phyloP scores from a whole-genome alignment of 2,888 invertebrate species.

The Epinotia bilunana region DNA sequence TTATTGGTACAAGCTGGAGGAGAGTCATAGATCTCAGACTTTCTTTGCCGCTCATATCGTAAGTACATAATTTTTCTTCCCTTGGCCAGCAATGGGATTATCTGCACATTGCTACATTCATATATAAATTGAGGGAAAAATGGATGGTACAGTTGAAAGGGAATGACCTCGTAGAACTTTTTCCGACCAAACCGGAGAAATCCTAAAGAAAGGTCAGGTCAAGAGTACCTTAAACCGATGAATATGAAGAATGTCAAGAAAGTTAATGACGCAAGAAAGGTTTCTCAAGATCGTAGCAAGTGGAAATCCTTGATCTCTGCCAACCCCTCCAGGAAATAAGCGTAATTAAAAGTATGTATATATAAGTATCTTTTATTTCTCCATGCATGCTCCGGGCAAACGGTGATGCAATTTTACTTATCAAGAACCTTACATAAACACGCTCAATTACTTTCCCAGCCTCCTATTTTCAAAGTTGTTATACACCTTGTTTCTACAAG shows the following conservation, averaged over 20 bases:
- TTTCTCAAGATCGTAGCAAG: too few species aligned
- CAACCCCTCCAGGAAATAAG: too few species aligned
- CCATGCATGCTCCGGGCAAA: constrained; percentile 4
- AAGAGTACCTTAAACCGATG: too few species aligned
- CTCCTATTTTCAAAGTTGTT: not conserved
- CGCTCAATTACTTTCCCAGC: not conserved
- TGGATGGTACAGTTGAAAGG: too few species aligned
- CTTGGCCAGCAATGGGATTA: not conserved
- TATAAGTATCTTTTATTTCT: not conserved
- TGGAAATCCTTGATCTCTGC: too few species aligned
- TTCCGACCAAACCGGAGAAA: too few species aligned
- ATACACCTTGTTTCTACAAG: not conserved
- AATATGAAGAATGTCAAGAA: too few species aligned
- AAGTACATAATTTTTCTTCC: not conserved
- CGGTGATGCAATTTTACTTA: constrained; percentile 18
- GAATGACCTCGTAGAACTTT: too few species aligned
- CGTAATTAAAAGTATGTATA: too few species aligned
- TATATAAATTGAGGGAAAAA: too few species aligned
- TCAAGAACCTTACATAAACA: constrained; percentile 16
- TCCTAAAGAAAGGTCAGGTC: too few species aligned
- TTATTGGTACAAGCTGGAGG: not conserved
- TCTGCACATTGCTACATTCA: not conserved
- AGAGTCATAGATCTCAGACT: not conserved
- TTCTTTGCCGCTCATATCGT: not conserved
- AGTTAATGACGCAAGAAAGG: too few species aligned